Evolutionary conservation across 2,888 invertebrate genomes (phyloP).

Genomic region (Rosalia funebris): DNA sequence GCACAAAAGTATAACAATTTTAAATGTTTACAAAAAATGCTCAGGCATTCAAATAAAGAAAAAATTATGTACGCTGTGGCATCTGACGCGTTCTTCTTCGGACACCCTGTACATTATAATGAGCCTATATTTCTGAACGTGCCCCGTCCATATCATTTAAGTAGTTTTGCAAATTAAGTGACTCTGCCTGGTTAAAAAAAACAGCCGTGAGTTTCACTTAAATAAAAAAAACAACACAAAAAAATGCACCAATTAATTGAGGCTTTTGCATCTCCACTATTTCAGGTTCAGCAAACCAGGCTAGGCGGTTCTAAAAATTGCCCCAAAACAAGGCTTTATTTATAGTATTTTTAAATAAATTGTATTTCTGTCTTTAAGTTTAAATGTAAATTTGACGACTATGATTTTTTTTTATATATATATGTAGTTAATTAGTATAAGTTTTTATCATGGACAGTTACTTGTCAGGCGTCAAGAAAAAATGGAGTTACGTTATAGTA

Average conservation of each 20-base stretch:
- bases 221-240: not conserved
- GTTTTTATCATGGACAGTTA: slow-evolving; percentile 20
- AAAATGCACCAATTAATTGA: slow-evolving; percentile 26
- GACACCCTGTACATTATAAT: too few species aligned
- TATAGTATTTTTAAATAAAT: slow-evolving; percentile 33
- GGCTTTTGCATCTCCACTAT: slow-evolving; percentile 47
- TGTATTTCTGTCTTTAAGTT: slow-evolving; percentile 21
- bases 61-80: too few species aligned
- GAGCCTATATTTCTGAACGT: too few species aligned
- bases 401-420: slow-evolving; percentile 21
- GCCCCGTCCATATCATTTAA: slow-evolving; percentile 1
- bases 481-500: slow-evolving; percentile 14
- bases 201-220: slow-evolving; percentile 14
- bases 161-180: slow-evolving; percentile 16
- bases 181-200: slow-evolving; percentile 15
- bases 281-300: slow-evolving; percentile 54
- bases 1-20: too few species aligned
- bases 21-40: too few species aligned
- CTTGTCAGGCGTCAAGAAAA: not conserved
- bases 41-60: too few species aligned
- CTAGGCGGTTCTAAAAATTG: slow-evolving; percentile 52
- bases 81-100: too few species aligned
- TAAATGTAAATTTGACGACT: slow-evolving; percentile 22
- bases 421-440: slow-evolving; percentile 21
- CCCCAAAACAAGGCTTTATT: slow-evolving; percentile 30